Evolutionary conservation across 1,140 invertebrate species (phyloP).

Genomic region (Hylyphantes graminicola): DNA sequence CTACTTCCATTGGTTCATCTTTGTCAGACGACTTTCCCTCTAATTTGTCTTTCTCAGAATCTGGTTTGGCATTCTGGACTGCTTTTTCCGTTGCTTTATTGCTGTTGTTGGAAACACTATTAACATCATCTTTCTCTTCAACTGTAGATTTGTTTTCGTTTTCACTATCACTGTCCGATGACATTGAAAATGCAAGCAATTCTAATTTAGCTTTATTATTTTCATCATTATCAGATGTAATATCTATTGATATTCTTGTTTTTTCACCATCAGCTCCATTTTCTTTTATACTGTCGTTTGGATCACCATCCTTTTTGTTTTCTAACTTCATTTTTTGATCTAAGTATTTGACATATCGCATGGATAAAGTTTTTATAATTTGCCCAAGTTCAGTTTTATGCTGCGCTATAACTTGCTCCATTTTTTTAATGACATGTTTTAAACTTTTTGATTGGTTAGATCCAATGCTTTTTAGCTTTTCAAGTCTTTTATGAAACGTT

Average conservation of each 20-base stretch:
- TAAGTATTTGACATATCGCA: slow-evolving; percentile 9
- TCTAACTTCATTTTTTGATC: not conserved
- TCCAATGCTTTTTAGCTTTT: slow-evolving; percentile 30
- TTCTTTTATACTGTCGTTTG: slow-evolving; percentile 27
- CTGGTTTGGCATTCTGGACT: too few species aligned
- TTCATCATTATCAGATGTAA: not conserved
- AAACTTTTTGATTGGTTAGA: slow-evolving; percentile 17
- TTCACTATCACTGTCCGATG: not conserved
- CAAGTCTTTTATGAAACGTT: slow-evolving; percentile 20
- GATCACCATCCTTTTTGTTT: not conserved
- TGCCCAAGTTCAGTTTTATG: slow-evolving; percentile 25
- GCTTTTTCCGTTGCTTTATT: too few species aligned
- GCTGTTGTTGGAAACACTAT: too few species aligned
- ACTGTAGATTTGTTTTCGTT: too few species aligned
- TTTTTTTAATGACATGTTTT: slow-evolving; percentile 43
- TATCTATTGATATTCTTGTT: not conserved
- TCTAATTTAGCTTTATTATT: slow-evolving; percentile 9
- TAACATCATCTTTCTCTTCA: too few species aligned
- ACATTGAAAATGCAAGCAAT: not conserved
- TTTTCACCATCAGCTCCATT: not conserved
- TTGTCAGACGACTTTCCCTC: too few species aligned
- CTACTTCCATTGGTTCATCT: not conserved
- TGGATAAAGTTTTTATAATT: slow-evolving; percentile 17
- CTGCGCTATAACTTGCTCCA: slow-evolving; percentile 10
- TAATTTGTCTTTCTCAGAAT: not conserved